A percentile compares a stretch with the other conserved stretches of the same genome.
These are phyloP conservation scores for Paralvinella palmiformis DNA, from an alignment of 1,140 invertebrate species.

Conservation along the genomic window DNA sequence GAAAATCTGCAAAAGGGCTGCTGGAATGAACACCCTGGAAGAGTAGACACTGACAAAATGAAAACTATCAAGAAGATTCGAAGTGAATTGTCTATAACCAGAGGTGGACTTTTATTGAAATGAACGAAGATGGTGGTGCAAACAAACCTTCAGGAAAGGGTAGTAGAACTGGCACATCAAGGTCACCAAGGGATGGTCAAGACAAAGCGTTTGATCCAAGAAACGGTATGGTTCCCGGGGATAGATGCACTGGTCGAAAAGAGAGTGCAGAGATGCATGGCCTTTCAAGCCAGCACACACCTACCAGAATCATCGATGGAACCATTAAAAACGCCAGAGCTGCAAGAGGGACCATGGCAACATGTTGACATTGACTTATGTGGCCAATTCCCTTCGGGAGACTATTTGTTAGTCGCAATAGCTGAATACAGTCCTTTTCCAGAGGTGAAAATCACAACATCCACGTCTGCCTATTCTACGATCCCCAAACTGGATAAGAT, in stretches of 20 bases:
- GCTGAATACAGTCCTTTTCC: constrained; percentile 30
- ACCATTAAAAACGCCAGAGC: too few species aligned
- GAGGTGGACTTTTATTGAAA: neutral
- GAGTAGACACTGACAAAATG: constrained; percentile 2
- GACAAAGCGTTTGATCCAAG: neutral
- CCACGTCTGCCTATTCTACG: constrained; percentile 20
- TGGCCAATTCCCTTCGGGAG: constrained; percentile 26
- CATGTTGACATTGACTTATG: constrained; percentile 26
- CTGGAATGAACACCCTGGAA: constrained; percentile 7
- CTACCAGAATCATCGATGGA: constrained; percentile 26
- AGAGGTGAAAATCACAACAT: constrained; percentile 26
- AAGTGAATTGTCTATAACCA: constrained; percentile 1
- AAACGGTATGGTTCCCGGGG: constrained; percentile 3
- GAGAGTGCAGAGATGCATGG: constrained; percentile 27
- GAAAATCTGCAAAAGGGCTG: neutral
- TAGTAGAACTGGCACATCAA: too few species aligned
- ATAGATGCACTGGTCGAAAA: constrained; percentile 33
- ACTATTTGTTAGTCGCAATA: constrained; percentile 28
- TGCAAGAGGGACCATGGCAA: constrained; percentile 26
- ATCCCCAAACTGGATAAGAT: constrained; percentile 22
- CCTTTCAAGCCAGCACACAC: constrained; percentile 25
- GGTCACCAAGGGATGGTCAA: neutral
- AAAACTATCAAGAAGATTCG: constrained; percentile 1
- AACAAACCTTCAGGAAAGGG: too few species aligned
- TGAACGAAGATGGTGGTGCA: neutral